phyloP scores from a whole-genome alignment of 2,113 vertebrate genomes.

The Cricetomys ansorgei region DNA sequence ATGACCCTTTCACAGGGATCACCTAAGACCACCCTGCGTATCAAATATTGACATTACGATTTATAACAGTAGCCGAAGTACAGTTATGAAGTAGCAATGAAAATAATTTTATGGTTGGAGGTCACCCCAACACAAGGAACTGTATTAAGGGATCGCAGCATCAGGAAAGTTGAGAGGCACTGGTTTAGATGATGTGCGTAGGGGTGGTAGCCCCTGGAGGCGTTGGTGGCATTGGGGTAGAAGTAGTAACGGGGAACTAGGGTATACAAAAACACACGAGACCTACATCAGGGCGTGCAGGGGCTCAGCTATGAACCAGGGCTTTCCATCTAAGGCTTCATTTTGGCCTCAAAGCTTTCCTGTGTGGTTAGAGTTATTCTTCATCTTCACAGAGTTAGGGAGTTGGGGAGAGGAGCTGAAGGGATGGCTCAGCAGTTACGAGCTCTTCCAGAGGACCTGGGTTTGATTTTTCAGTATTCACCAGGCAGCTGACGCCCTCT shows the following conservation, averaged over 20 bases:
- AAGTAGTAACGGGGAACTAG: not conserved
- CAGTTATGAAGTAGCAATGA: too few species aligned
- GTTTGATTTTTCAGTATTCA: not conserved
- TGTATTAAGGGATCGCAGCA: too few species aligned
- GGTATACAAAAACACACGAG: not conserved
- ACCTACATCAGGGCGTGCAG: not conserved
- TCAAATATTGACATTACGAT: too few species aligned
- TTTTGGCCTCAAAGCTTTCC: not conserved
- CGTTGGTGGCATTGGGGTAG: not conserved
- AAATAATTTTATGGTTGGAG: too few species aligned
- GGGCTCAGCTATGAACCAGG: not conserved
- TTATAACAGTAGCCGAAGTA: too few species aligned
- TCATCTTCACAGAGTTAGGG: not conserved
- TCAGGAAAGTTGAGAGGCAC: too few species aligned
- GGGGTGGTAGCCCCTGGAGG: not conserved
- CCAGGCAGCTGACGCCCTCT: not conserved
- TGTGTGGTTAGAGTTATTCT: not conserved
- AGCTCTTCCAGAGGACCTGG: not conserved
- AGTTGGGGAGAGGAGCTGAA: not conserved
- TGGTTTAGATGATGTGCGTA: not conserved
- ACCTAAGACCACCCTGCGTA: too few species aligned
- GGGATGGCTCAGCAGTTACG: not conserved
- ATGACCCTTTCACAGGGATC: too few species aligned
- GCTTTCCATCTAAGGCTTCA: not conserved
- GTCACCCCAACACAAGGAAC: too few species aligned